A percentile compares a stretch with the other conserved stretches of the same genome.
Conservation (phyloP, 1,140 invertebrate species). For the Fopius arisanus region DNA sequence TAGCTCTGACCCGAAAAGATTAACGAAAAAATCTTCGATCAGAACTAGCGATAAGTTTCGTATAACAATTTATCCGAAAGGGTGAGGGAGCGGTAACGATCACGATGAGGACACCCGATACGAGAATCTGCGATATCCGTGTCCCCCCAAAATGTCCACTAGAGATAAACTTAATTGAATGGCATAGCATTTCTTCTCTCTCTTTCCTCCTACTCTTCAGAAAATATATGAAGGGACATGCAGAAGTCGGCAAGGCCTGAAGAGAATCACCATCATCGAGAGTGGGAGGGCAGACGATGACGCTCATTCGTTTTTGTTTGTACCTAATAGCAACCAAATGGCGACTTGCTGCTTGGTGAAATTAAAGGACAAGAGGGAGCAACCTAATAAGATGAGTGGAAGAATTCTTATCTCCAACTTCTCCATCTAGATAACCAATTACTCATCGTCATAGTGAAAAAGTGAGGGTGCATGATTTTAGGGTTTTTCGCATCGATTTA, state of each 20-base stretch:
- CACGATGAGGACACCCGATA: conserved; percentile 32
- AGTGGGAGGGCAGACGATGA: not conserved
- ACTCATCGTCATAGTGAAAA: not conserved
- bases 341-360: not conserved
- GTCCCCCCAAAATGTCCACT: conserved; percentile 36
- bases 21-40: too few species aligned
- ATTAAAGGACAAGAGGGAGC: not conserved
- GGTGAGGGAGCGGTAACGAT: conserved; percentile 18
- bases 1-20: not conserved
- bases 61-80: conserved; percentile 33
- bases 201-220: not conserved
- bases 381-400: not conserved
- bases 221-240: conserved; percentile 16
- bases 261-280: not conserved
- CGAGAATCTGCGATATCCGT: conserved; percentile 24
- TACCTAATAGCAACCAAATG: not conserved
- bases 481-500: not conserved
- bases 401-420: not conserved
- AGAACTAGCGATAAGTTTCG: conserved; percentile 17
- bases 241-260: not conserved
- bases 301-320: not conserved
- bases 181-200: conserved; percentile 10
- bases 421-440: not conserved
- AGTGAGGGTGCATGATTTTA: not conserved
- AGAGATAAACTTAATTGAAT: conserved; percentile 48